Base-by-base conservation (phyloP, 2,888 invertebrate species). In the Agonopterix heracliana region DNA sequence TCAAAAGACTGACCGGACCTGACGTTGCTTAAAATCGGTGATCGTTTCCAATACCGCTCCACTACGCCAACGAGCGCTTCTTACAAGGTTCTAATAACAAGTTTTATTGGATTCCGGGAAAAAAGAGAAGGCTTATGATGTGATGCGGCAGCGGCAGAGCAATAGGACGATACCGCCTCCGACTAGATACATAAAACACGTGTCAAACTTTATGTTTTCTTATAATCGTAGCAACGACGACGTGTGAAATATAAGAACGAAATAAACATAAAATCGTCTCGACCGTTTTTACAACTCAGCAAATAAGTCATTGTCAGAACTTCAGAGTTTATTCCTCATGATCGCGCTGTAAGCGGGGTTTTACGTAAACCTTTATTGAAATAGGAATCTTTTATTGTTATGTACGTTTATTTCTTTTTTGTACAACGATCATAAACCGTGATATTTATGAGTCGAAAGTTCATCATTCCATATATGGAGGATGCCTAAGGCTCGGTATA, bases 221-320 rank as follows among this genome's bases (percentile, higher is more conserved):
- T 75, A 73, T 78, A 80, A 78, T 75, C 68, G 66, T 58, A 68
- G 59, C 68, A 67, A 69, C 65, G 68, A 68, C 68, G 71, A 74
- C 77, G 72, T 78, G 76, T 75, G 78, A 80, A 81, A 78, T 74
- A 76, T 74, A 75, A 72, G 69, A 66, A 64, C 57, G 66, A 63
- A 74, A 75, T 74, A 72, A 78, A 77, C 73, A 74, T 80, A 77
- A 79, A 78, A 74, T 66, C 56, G 67, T 62, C 59, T 66, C 61
- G 61, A 60, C 55, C 61, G 62, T 75, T 77, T 81, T 81, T 81
- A 81, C 69, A 74, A 74, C 79, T 73, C 66, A 49, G 69, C 71
- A 74, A 77, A 79, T 78, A 79, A 79, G 72, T 74, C 74, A 79
- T 78, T 78, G 78, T 75, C 68, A 68, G 68, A 69, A 69, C 61